Percentiles rank a stretch among this genome's conserved stretches.
These are phyloP conservation scores for human (Homo sapiens) DNA, from an alignment of 2,113 vertebrate genomes.

Conservation along the genomic window GRCh38 chrX:100491501-100492000, in stretches of 20 bases:
- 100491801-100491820: constrained; percentile 43
- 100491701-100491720: not conserved
- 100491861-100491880: not conserved
- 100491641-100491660: not conserved
- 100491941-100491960: constrained; percentile 6
- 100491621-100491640: not conserved
- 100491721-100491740: not conserved
- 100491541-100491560: not conserved
- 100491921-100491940: not conserved
- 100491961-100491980: not conserved
- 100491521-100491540: not conserved
- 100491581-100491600: not conserved
- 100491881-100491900: not conserved
- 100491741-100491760: not conserved
- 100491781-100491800: not conserved
- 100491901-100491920: constrained; percentile 11
- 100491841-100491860: constrained; percentile 33
- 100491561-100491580: not conserved
- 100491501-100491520: not conserved
- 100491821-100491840: constrained; percentile 20
- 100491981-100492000: not conserved
- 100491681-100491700: not conserved
- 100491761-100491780: not conserved
- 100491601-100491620: not conserved
- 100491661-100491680: not conserved